These are phyloP conservation scores for Lithophane leautieri DNA, from an alignment of 2,888 invertebrate genomes.

Conservation along the genomic window DNA sequence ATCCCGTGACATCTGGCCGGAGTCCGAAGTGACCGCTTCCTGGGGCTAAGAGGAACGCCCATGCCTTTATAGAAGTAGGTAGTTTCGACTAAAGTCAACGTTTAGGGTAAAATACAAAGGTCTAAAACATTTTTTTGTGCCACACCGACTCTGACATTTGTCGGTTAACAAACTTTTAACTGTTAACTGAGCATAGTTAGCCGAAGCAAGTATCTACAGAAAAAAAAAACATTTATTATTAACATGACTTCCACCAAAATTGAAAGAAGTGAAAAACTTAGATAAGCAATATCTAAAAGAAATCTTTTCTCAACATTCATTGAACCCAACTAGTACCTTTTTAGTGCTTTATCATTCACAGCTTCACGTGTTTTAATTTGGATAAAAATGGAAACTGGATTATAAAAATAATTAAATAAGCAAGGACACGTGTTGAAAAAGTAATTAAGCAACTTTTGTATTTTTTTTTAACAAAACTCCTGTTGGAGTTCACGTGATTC, in stretches of 20 bases:
- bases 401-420: slow-evolving; percentile 31
- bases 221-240: too few species aligned
- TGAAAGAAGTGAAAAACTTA: too few species aligned
- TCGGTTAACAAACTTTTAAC: too few species aligned
- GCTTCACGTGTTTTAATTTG: slow-evolving; percentile 20
- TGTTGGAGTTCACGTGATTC: slow-evolving; percentile 3
- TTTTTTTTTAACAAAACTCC: slow-evolving; percentile 6
- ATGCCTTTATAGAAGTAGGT: slow-evolving; percentile 7
- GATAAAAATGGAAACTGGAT: slow-evolving; percentile 8
- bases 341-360: neutral
- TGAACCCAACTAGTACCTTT: too few species aligned
- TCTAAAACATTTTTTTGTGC: too few species aligned
- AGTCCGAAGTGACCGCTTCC: slow-evolving; percentile 46
- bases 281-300: too few species aligned
- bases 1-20: slow-evolving; percentile 47
- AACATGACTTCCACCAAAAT: too few species aligned
- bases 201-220: too few species aligned
- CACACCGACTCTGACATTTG: too few species aligned
- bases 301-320: too few species aligned
- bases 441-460: slow-evolving; percentile 32
- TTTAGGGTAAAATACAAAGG: neutral
- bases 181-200: too few species aligned
- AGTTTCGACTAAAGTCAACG: neutral
- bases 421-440: slow-evolving; percentile 28
- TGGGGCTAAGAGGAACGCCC: slow-evolving; percentile 26